Percentiles rank a stretch among this genome's conserved stretches.
Evolutionary conservation across 2,888 invertebrate species (phyloP).

Genomic region (Cartodere bifasciata): DNA sequence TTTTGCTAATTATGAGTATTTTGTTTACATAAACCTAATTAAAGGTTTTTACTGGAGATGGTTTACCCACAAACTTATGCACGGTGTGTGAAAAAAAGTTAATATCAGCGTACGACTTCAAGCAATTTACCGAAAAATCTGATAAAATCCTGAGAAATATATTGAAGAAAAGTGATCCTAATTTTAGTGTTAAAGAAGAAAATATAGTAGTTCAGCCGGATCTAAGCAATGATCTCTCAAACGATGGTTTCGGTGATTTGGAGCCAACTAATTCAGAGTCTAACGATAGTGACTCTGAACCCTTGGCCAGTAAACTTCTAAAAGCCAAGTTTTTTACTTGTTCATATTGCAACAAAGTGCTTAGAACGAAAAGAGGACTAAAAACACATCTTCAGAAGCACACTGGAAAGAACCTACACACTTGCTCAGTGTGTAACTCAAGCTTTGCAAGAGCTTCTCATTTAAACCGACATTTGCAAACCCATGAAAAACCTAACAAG

Average conservation of each 20-base stretch:
- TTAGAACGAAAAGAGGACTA: conserved; percentile 27
- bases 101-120: conserved; percentile 31
- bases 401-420: conserved; percentile 28
- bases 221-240: conserved; percentile 16
- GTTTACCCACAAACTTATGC: conserved; percentile 31
- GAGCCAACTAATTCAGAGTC: conserved; percentile 14
- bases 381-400: conserved; percentile 29
- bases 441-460: conserved; percentile 30
- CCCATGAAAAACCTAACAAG: conserved; percentile 7
- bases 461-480: conserved; percentile 28
- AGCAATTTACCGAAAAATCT: conserved; percentile 33
- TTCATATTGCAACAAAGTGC: conserved; percentile 26
- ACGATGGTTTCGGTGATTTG: conserved; percentile 6
- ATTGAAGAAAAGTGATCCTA: conserved; percentile 16
- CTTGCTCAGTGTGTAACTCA: conserved; percentile 28
- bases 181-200: conserved; percentile 15
- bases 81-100: conserved; percentile 30
- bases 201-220: conserved; percentile 25
- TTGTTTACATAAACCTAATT: neutral
- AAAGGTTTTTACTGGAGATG: conserved; percentile 29
- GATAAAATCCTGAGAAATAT: conserved; percentile 28
- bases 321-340: conserved; percentile 20
- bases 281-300: conserved; percentile 19
- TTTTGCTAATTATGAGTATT: conserved; percentile 1
- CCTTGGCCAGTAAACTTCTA: conserved; percentile 19